Base-by-base conservation (phyloP, 2,113 vertebrate genomes). In the Tinamus guttatus region DNA sequence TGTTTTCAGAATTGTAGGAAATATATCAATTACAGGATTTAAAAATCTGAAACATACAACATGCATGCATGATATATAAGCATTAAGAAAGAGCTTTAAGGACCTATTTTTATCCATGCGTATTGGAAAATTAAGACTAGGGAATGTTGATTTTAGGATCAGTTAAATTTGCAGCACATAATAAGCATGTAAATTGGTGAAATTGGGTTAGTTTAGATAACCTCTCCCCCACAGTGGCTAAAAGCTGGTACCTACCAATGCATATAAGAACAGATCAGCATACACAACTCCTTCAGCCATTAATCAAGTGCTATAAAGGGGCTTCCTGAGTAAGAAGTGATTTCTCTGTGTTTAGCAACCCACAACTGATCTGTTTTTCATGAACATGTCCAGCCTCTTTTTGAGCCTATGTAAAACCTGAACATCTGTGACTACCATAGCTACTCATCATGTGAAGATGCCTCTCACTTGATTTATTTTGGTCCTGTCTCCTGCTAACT, bases 391-490 rank as follows among this genome's bases (percentile, higher is more conserved):
- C 11, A 47, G 10, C 3, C 3, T 86, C 4, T 65, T 64, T 86
- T 65, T 34, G 18, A 62, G 11, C 3, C 10, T 52, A 0, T 34
- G 5, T 65, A 28, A 89, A 73, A 6, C 73, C 52, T 58, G 32
- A 86, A 5, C 4, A 9, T 73, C 18, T 13, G 15, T 20, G 7
- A 13, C 9, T 65, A 9, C 43, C 27, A 86, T 25, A 68, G n/a
- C 20, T 76, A 59, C 5, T 68, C 5, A 59, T 38, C 1, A 2
- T 0, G 0, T 30, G 15, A 90, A 85, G 71, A 76, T 11, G 2
- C 3, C 25, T 6, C 8, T 49, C 25, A 0, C 0, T 32, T 28
- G 38, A 47, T 65, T 64, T 36, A 25, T 51, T 84, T 84, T 78
- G 21, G 36, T 32, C 10, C 13, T 38, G 34, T 8, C 4, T 41